Conservation (phyloP, 2,797 vertebrate species). For the Triplophysa bombifrons region DNA sequence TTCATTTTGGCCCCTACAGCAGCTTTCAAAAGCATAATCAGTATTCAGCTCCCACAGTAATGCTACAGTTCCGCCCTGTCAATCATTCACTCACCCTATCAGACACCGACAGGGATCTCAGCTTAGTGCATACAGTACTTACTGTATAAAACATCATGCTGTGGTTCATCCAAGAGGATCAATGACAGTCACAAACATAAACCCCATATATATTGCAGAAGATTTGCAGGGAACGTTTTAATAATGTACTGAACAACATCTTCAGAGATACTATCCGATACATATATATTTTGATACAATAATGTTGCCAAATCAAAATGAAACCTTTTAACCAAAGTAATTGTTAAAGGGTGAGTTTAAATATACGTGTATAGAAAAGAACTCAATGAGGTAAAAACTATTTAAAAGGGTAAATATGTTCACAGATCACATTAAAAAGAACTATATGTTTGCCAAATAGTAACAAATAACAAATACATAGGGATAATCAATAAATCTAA, state of each 20-base stretch:
- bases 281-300: background rate
- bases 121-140: background rate
- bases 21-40: slow-evolving; percentile 24
- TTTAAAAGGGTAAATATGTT: too few species aligned
- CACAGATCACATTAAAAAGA: too few species aligned
- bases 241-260: background rate
- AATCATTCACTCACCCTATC: slow-evolving; percentile 19
- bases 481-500: background rate
- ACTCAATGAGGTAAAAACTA: too few species aligned
- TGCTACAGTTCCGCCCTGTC: slow-evolving; percentile 8
- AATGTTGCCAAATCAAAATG: too few species aligned
- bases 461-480: background rate
- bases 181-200: slow-evolving; percentile 8
- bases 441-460: background rate
- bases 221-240: background rate
- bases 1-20: slow-evolving; percentile 17
- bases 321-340: too few species aligned
- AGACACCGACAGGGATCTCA: slow-evolving; percentile 6
- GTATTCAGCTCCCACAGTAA: slow-evolving; percentile 33
- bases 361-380: too few species aligned
- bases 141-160: slow-evolving; percentile 24
- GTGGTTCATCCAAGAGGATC: background rate
- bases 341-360: too few species aligned
- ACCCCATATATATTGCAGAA: background rate
- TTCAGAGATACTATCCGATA: slow-evolving; percentile 12